These are phyloP conservation scores for Lochmaea crataegi DNA, from an alignment of 2,888 invertebrate species.

Conservation along the genomic window DNA sequence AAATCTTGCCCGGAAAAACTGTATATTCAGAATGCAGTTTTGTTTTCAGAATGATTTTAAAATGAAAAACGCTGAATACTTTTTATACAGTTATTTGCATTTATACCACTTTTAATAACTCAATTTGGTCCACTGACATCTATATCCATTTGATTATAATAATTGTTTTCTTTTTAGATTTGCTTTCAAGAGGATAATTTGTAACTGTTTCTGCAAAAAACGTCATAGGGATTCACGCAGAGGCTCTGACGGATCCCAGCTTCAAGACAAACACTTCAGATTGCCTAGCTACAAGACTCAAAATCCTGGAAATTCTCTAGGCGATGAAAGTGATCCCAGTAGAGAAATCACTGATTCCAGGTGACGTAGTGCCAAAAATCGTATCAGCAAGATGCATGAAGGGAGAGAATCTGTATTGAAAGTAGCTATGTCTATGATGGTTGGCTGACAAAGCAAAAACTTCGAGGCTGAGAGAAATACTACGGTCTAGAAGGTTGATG, in stretches of 20 bases:
- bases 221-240: conserved; percentile 64
- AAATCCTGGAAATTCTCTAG: conserved; percentile 68
- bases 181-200: conserved; percentile 93
- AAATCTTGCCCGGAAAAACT: too few species aligned
- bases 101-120: too few species aligned
- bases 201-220: conserved; percentile 81
- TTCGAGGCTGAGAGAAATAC: conserved; percentile 30
- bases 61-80: too few species aligned
- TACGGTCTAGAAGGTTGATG: not conserved
- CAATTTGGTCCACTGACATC: too few species aligned
- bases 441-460: conserved; percentile 59
- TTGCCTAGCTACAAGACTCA: conserved; percentile 71
- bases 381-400: conserved; percentile 46
- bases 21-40: too few species aligned
- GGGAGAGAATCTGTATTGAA: conserved; percentile 60
- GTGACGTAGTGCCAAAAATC: conserved; percentile 42
- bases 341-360: conserved; percentile 68
- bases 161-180: conserved; percentile 55
- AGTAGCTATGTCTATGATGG: conserved; percentile 62
- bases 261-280: conserved; percentile 66
- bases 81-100: too few species aligned
- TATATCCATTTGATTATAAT: not conserved
- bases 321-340: conserved; percentile 69
- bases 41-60: too few species aligned
- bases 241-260: conserved; percentile 70